These are phyloP conservation scores for Hemitrygon akajei DNA, from an alignment of 2,797 vertebrate species.

Conservation along the genomic window DNA sequence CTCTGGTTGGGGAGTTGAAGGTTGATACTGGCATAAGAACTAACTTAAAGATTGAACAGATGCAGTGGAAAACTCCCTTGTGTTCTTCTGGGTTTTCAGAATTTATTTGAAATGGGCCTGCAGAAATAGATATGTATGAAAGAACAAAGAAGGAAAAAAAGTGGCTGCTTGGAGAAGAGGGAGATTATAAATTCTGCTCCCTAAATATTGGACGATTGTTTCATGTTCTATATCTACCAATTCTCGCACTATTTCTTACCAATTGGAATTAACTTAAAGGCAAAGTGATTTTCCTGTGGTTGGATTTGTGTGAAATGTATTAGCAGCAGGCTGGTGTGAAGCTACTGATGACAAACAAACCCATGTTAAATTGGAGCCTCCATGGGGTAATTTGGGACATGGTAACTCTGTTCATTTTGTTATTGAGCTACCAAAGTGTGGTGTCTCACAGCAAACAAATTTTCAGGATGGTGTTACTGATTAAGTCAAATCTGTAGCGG, in stretches of 20 bases:
- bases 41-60: no score
- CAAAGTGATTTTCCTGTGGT: background rate
- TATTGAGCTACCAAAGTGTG: background rate
- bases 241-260: background rate
- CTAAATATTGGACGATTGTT: background rate
- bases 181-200: background rate
- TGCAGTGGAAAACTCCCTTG: background rate
- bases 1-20: no score
- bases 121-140: conserved; percentile 45
- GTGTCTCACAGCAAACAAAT: background rate
- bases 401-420: background rate
- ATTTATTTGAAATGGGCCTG: conserved; percentile 42
- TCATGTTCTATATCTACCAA: background rate
- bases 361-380: background rate
- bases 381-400: background rate
- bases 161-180: background rate
- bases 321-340: background rate
- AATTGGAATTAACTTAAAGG: background rate
- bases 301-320: background rate
- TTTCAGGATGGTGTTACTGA: background rate
- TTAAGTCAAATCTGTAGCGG: conserved; percentile 16
- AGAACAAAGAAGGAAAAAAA: background rate
- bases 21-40: no score
- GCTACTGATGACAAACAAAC: background rate
- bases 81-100: conserved; percentile 41